A percentile compares a stretch with the other conserved stretches of the same genome.
Evolutionary conservation across 2,888 invertebrate genomes (phyloP).

Genomic region (Agrenia bidenticulata): DNA sequence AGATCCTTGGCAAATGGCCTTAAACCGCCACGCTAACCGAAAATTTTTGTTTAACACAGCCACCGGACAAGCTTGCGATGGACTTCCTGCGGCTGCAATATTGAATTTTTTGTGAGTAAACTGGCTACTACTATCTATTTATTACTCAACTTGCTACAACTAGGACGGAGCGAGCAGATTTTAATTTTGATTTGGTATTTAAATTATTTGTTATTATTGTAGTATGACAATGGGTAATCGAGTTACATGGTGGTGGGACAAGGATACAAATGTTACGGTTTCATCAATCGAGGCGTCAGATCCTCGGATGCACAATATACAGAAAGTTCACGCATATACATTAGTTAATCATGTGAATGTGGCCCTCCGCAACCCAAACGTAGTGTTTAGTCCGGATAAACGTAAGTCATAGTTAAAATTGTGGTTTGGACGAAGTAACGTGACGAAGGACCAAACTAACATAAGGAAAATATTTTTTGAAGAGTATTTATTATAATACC

Average conservation of each 20-base stretch:
- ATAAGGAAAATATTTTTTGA: too few relatives aligned
- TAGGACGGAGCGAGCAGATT: too few relatives aligned
- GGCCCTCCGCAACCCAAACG: not conserved
- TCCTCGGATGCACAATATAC: not conserved
- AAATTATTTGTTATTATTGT: too few relatives aligned
- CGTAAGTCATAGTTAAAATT: too few relatives aligned
- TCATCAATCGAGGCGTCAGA: slow-evolving; percentile 27
- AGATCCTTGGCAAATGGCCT: slow-evolving; percentile 50
- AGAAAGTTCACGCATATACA: not conserved
- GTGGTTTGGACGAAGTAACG: too few relatives aligned
- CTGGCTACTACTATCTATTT: too few relatives aligned
- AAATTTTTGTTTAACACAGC: slow-evolving; percentile 43
- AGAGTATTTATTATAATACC: too few relatives aligned
- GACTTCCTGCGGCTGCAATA: slow-evolving; percentile 32
- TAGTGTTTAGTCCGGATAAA: too few relatives aligned
- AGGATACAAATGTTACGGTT: slow-evolving; percentile 28
- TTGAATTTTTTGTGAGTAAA: slow-evolving; percentile 43
- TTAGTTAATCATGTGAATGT: not conserved
- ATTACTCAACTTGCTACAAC: too few relatives aligned
- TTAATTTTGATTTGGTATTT: too few relatives aligned
- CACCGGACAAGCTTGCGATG: slow-evolving; percentile 27
- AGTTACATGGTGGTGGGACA: slow-evolving; percentile 41
- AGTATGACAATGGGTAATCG: slow-evolving; percentile 44
- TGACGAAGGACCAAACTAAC: too few relatives aligned
- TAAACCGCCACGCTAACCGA: slow-evolving; percentile 30